Evolutionary conservation across 92 coral and sea anemone species (phyloP), one percentile per base, ranked within the genome.

Genomic region (Bergia sp.): DNA sequence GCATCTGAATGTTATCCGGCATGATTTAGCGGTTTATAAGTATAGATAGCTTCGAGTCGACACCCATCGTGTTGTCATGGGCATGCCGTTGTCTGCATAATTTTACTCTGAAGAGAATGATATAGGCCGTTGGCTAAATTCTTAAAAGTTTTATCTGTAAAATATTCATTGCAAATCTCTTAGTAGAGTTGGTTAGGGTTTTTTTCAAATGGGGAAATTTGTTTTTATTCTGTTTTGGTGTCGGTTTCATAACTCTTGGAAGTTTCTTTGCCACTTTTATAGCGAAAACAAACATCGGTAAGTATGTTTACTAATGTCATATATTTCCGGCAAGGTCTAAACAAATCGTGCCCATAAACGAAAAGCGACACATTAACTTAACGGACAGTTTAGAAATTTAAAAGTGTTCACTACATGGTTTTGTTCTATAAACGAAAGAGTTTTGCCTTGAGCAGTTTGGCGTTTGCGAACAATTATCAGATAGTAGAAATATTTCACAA

Each of bases 401-500:
- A 38, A 69, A 71, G 72, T 45, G 47, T 21, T 71, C 42, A 37
- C 3, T 41, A 66, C 55, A 73, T n/a, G 23, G 86, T 5, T 45
- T 72, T 84, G 78, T 13, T 37, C 18, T 66, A 45, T 47, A 43
- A 84, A 44, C 76, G 39, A 84, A 72, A 38, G 61, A 29, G 45
- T 13, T 84, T 84, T 84, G 87, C 87, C 78, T 40, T 47, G 66
- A 84, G 87, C 87, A 16, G 78, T 84, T 66, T 69, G 47, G 39
- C 77, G 43, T 13, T 72, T 84, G 87, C 47, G 75, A 83, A 44
- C 87, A 69, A 45, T 47, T 43, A 41, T 4, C 65, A 29, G 72
- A 84, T 84, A 84, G 58, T 75, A 47, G 79, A 84, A 72, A 84
- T 84, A 71, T 49, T 11, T 84, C 13, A 67, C n/a, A 72, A 72